These are phyloP conservation scores for Prosapia bicincta DNA, from an alignment of 2,888 invertebrate genomes.

Conservation along the genomic window DNA sequence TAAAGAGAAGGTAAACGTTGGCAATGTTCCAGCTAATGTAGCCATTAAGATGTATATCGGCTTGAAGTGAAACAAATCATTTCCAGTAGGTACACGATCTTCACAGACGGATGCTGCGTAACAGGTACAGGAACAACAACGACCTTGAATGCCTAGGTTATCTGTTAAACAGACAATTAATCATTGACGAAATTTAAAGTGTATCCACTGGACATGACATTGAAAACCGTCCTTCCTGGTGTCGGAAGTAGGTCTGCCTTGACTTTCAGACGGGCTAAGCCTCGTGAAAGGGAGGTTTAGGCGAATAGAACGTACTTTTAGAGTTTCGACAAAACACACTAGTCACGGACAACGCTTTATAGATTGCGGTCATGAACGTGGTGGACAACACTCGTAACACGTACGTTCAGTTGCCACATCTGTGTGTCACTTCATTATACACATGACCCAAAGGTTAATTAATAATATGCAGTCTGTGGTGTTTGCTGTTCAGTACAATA, in stretches of 20 bases:
- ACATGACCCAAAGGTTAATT: not conserved
- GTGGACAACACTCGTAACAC: not conserved
- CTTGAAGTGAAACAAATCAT: too few relatives aligned
- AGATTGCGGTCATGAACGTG: not conserved
- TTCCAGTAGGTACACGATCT: too few relatives aligned
- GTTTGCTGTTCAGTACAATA: not conserved
- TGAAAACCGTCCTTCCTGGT: not conserved
- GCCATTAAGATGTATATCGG: too few relatives aligned
- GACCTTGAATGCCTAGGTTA: too few relatives aligned
- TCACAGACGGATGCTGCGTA: too few relatives aligned
- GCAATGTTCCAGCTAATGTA: too few relatives aligned
- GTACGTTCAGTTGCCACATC: not conserved
- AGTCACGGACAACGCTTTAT: not conserved
- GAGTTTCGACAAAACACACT: not conserved
- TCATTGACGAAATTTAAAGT: not conserved
- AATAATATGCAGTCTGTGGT: not conserved
- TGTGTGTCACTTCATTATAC: not conserved
- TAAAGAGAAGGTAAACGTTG: too few relatives aligned
- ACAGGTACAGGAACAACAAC: too few relatives aligned
- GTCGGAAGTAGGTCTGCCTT: not conserved
- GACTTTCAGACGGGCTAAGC: not conserved
- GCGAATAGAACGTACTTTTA: not conserved
- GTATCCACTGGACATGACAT: not conserved
- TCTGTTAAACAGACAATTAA: not conserved
- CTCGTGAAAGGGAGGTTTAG: not conserved